phyloP scores from a whole-genome alignment of 2,888 invertebrate genomes.

The Andrena haemorrhoa region DNA sequence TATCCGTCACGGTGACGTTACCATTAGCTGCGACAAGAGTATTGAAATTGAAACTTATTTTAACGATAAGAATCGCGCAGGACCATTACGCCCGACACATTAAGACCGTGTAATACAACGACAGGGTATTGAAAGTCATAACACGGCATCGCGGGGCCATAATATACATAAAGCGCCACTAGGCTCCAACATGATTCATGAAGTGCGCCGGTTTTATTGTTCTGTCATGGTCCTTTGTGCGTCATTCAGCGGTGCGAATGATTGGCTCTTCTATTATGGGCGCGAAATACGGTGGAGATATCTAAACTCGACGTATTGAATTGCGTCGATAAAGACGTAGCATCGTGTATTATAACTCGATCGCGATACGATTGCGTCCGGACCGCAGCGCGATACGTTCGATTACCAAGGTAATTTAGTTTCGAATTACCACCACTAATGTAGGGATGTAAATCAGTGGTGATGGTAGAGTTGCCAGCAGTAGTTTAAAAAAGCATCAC shows the following conservation, averaged over 20 bases:
- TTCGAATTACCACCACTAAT: slow-evolving; percentile 16
- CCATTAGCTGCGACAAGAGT: background rate
- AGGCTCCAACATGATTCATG: slow-evolving; percentile 48
- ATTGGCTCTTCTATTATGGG: slow-evolving; percentile 34
- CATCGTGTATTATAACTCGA: slow-evolving; percentile 42
- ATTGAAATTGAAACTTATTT: slow-evolving; percentile 17
- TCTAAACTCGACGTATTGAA: slow-evolving; percentile 34
- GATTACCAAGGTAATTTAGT: slow-evolving; percentile 29
- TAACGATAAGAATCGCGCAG: slow-evolving; percentile 17
- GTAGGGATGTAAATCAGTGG: slow-evolving; percentile 8
- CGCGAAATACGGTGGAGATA: slow-evolving; percentile 32
- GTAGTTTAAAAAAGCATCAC: too few species aligned
- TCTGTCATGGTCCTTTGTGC: slow-evolving; percentile 52
- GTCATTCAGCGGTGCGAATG: slow-evolving; percentile 47
- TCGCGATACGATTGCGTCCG: slow-evolving; percentile 19
- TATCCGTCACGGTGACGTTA: background rate
- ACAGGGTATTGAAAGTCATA: slow-evolving; percentile 36
- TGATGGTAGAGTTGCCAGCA: too few species aligned
- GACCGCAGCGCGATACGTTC: slow-evolving; percentile 25
- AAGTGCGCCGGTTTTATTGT: slow-evolving; percentile 54
- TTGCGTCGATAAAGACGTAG: slow-evolving; percentile 25
- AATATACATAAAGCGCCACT: slow-evolving; percentile 35
- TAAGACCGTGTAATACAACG: slow-evolving; percentile 5
- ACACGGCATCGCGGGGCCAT: slow-evolving; percentile 26
- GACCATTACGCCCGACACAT: slow-evolving; percentile 11